A percentile compares a stretch with the other conserved stretches of the same genome.
phyloP scores from a whole-genome alignment of 2,888 invertebrate genomes.

The Agrypnus murinus region DNA sequence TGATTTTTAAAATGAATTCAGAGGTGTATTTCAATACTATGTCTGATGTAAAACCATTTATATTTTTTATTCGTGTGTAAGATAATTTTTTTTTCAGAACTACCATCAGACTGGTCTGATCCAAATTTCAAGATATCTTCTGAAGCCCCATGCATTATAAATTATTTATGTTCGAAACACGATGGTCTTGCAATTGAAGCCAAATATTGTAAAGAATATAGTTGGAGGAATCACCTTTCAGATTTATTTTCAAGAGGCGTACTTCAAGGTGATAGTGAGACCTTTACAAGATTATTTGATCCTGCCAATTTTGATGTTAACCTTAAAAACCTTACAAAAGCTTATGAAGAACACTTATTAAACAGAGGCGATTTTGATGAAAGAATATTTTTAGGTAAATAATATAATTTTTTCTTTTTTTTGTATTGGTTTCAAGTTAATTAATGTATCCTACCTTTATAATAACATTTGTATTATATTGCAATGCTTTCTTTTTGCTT shows the following conservation, averaged over 20 bases:
- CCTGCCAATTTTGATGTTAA: slow-evolving; percentile 88
- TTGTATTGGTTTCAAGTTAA: neutral
- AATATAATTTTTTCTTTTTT: neutral
- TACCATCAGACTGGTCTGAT: slow-evolving; percentile 81
- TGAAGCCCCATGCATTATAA: slow-evolving; percentile 88
- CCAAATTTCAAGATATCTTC: slow-evolving; percentile 75
- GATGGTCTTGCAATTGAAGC: slow-evolving; percentile 92
- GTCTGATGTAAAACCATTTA: too few relatives aligned
- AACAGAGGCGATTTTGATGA: slow-evolving; percentile 97
- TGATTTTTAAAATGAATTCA: too few relatives aligned
- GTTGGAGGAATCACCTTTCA: slow-evolving; percentile 85
- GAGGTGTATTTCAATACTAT: too few relatives aligned
- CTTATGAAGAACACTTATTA: slow-evolving; percentile 93
- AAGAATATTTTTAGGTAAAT: slow-evolving; percentile 90
- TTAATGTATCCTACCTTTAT: neutral
- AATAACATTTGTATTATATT: neutral
- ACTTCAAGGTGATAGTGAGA: slow-evolving; percentile 82
- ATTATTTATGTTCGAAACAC: slow-evolving; percentile 85
- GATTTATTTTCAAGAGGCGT: slow-evolving; percentile 84
- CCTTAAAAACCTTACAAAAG: slow-evolving; percentile 87
- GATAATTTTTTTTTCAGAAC: slow-evolving; percentile 75
- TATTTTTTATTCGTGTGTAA: too few relatives aligned
- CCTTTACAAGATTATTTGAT: slow-evolving; percentile 85
- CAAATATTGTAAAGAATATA: slow-evolving; percentile 91
- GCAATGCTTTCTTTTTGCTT: neutral